These are phyloP conservation scores for Hydropsyche betteni DNA, from an alignment of 2,888 invertebrate species.

Conservation along the genomic window DNA sequence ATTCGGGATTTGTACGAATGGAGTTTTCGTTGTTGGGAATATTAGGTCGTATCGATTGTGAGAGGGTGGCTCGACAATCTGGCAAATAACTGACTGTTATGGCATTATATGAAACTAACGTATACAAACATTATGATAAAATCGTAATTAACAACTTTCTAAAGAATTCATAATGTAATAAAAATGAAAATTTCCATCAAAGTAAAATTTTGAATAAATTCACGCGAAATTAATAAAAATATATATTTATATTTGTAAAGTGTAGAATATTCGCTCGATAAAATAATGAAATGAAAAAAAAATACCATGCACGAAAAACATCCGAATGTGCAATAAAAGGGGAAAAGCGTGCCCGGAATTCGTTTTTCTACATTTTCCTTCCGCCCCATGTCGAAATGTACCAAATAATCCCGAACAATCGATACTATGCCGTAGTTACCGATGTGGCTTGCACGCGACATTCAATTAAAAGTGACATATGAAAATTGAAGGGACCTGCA, in stretches of 20 bases:
- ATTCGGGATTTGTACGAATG: background rate
- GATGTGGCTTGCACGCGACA: too few species aligned
- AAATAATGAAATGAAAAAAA: conserved; percentile 9
- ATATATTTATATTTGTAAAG: background rate
- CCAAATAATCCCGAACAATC: background rate
- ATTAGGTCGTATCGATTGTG: conserved; percentile 1
- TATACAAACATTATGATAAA: background rate
- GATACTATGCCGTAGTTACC: background rate
- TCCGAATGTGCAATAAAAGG: too few species aligned
- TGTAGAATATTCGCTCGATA: conserved; percentile 4
- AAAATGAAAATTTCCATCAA: background rate
- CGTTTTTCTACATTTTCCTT: background rate
- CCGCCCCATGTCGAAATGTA: background rate
- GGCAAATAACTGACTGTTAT: background rate
- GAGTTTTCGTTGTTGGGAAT: background rate
- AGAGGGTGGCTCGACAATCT: background rate
- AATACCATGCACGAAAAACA: background rate
- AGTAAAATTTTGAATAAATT: background rate
- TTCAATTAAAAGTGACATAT: too few species aligned
- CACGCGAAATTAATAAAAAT: background rate
- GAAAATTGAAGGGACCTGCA: too few species aligned
- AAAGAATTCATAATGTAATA: background rate
- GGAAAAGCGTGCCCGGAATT: conserved; percentile 1
- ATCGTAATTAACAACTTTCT: background rate
- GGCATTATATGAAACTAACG: background rate